Percentiles rank a stretch among this genome's conserved stretches.
Evolutionary conservation across 2,113 vertebrate genomes (phyloP).

Genomic region (Xiphorhynchus elegans): DNA sequence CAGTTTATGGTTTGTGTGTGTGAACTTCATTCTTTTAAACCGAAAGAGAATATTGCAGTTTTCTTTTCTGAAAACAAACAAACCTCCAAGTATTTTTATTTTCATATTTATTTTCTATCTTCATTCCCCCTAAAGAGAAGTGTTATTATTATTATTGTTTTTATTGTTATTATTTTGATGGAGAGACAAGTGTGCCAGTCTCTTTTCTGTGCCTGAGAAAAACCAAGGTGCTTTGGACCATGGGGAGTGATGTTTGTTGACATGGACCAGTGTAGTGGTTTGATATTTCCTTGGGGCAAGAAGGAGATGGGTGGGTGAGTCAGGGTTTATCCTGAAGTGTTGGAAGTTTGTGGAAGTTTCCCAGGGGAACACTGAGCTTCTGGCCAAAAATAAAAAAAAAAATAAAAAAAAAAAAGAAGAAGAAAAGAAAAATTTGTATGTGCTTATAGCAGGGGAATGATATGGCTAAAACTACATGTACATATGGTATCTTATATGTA

Average conservation of each 20-base stretch:
- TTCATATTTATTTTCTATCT: neutral
- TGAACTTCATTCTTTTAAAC: neutral
- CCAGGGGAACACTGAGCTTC: neutral
- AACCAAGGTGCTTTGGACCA: neutral
- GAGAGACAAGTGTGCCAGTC: neutral
- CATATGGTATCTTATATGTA: neutral
- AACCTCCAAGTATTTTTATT: neutral
- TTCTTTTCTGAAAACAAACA: neutral
- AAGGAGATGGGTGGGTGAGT: neutral
- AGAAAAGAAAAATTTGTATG: fast-evolving
- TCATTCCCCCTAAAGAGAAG: neutral
- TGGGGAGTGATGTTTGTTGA: neutral
- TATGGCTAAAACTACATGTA: neutral
- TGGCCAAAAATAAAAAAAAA: no score
- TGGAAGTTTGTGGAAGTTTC: neutral
- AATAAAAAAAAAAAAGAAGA: no score
- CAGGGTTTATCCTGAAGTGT: neutral
- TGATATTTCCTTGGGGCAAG: neutral
- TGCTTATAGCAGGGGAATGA: neutral
- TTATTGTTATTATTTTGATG: neutral
- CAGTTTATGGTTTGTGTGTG: neutral
- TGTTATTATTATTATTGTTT: neutral
- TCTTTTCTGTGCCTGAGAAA: neutral
- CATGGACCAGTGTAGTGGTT: fast-evolving
- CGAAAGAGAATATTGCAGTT: neutral